Evolutionary conservation across 2,888 invertebrate genomes (phyloP), one percentile per base, ranked within the genome.

Genomic region (Asteroscopus sphinx): DNA sequence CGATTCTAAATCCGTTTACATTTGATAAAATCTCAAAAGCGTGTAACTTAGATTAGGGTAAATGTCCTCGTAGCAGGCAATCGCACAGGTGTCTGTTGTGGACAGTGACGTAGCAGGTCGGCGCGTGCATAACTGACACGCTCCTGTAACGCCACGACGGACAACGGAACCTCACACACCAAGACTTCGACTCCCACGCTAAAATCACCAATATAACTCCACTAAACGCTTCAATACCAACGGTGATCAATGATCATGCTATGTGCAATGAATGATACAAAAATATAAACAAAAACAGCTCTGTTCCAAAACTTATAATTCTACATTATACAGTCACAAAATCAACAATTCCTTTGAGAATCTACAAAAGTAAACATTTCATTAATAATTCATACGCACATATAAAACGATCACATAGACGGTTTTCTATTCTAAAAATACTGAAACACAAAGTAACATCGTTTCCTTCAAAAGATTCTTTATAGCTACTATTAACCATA

Each of bases 401-500:
- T 61, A 68, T 58, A 61, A 44, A 68, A 68, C 59, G 65, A 67
- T 57, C 61, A 66, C 73, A 64, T 61, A 67, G 52, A 63, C 62
- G 51, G 58, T 66, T 64, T 69, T 69, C 73, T 73, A 71, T 70
- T 73, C 65, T 73, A 69, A 76, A 77, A 81, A 81, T 76, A 76
- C 71, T 78, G 76, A 75, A 84, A 80, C 78, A 86, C 82, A 88
- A 86, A 83, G 83, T 83, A 86, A 88, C 83, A 82, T 48, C 58
- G 49, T 67, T 68, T 74, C 67, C 77, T 77, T 76, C 62, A 87
- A 89, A 89, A 87, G 80, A 86, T 87, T 84, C 87, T 90, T 90
- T 89, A 90, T 88, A 84, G 86, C 82, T 55, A 84, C 88, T 87
- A 89, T 91, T 89, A 90, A 86, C 84, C 81, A 85, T 82, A 83